Evolutionary conservation across 37 sponge, comb jelly and placozoan genomes (phyloP), one percentile per base, ranked within the genome.

Genomic region (Ephydatia muelleri): DNA sequence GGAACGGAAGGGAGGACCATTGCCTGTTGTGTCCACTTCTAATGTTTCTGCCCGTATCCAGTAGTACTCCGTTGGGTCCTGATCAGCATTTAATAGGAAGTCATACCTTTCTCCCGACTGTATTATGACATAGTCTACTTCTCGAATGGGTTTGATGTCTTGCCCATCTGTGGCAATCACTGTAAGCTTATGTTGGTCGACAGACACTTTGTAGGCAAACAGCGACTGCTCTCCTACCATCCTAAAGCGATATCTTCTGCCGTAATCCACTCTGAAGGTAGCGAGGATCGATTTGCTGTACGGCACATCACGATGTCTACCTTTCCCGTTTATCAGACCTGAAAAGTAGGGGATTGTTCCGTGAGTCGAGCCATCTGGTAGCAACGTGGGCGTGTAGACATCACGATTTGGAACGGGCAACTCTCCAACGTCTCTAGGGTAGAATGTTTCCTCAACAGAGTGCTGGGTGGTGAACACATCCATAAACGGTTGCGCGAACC

Each of bases 31-130:
- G 70, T 88, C 35, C 0, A 80, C 48, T 70, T 91, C 95, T 28
- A 91, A 70, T 16, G 95, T 95, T 72, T 91, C 90, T 14, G 90
- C 87, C 67, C 90, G n/a, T 6, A 95, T 89, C 78, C 82, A 70
- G 78, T 87, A 95, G 40, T 86, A 49, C 29, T 68, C 23, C 22
- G 33, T 28, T 39, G 73, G 68, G 25, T 30, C 38, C 64, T 84
- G 36, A 8, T 87, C 78, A 29, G 88, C 80, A 40, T 65, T 85
- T 13, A 96, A 27, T 8, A 92, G 34, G n/a, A 96, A 65, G 70
- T 96, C 96, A 65, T 91, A 96, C 30, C 96, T 69, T 67, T 96
- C 96, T 40, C 93, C 96, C 37, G 84, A 80, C 75, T 91, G 84
- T 14, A 96, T 57, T 25, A 88, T 91, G 64, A 96, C 37, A 39